Conservation (phyloP, 2,797 vertebrate species). For the Acrocephalus scirpaceus region DNA sequence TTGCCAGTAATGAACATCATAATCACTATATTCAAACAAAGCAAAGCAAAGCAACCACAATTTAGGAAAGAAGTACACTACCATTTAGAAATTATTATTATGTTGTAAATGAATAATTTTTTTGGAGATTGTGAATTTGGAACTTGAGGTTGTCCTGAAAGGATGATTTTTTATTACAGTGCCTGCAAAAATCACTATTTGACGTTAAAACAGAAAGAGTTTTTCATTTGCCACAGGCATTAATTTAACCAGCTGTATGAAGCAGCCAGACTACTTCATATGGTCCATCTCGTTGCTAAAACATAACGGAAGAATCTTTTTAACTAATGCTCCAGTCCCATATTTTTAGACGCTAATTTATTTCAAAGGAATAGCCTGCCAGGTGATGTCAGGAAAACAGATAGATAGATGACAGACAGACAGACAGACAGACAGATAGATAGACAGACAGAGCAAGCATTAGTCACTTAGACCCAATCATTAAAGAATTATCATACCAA, state of each 20-base stretch:
- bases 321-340: neutral
- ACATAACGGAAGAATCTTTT: neutral
- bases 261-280: neutral
- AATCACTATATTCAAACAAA: constrained; percentile 76
- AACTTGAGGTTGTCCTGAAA: constrained; percentile 17
- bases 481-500: neutral
- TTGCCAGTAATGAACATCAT: constrained; percentile 66
- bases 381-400: neutral
- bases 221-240: neutral
- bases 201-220: neutral
- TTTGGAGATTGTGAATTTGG: constrained; percentile 44
- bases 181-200: neutral
- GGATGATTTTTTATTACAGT: neutral
- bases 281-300: neutral
- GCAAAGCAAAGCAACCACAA: constrained; percentile 73
- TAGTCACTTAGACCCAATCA: neutral
- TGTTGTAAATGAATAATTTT: constrained; percentile 58
- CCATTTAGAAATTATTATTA: constrained; percentile 58
- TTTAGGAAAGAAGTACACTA: constrained; percentile 63
- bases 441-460: neutral
- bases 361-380: neutral
- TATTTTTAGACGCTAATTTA: neutral
- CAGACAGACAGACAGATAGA: neutral
- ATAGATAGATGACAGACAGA: too few relatives aligned
- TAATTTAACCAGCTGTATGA: neutral